Evolutionary conservation across 2,888 invertebrate species (phyloP).

Genomic region (Chrysomela aeneicollis): DNA sequence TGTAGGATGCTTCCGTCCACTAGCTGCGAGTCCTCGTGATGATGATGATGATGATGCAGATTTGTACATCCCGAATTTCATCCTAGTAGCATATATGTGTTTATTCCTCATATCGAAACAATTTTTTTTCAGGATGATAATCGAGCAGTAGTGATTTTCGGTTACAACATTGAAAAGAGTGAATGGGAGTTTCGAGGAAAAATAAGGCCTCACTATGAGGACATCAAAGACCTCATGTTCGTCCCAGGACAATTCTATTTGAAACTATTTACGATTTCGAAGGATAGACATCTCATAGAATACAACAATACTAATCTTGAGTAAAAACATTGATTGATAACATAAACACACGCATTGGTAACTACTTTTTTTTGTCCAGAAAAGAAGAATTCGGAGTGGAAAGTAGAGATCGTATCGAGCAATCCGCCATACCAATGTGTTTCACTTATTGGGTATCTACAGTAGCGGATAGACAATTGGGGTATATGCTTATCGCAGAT

Average conservation of each 20-base stretch:
- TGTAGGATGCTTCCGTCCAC: too few species aligned
- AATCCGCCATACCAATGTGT: slow-evolving; percentile 67
- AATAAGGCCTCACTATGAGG: slow-evolving; percentile 68
- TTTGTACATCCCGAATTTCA: too few species aligned
- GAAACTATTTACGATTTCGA: slow-evolving; percentile 67
- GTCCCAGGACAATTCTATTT: slow-evolving; percentile 57
- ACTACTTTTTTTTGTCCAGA: background rate
- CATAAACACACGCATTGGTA: background rate
- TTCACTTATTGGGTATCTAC: slow-evolving; percentile 44
- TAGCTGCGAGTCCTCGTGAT: too few species aligned
- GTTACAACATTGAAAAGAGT: slow-evolving; percentile 56
- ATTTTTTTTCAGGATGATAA: slow-evolving; percentile 63
- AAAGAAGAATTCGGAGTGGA: slow-evolving; percentile 58
- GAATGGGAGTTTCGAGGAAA: slow-evolving; percentile 69
- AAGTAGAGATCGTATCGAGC: slow-evolving; percentile 70
- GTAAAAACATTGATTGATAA: slow-evolving; percentile 22
- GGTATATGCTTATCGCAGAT: slow-evolving; percentile 67
- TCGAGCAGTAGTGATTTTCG: slow-evolving; percentile 64
- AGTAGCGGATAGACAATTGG: slow-evolving; percentile 30
- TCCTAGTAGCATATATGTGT: too few species aligned
- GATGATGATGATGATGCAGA: too few species aligned
- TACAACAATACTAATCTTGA: slow-evolving; percentile 40
- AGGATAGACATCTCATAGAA: slow-evolving; percentile 62
- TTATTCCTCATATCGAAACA: too few species aligned
- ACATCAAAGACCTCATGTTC: slow-evolving; percentile 67